Base-by-base conservation (phyloP, 2,797 vertebrate species). In the Enteromius unitaeniatus region DNA sequence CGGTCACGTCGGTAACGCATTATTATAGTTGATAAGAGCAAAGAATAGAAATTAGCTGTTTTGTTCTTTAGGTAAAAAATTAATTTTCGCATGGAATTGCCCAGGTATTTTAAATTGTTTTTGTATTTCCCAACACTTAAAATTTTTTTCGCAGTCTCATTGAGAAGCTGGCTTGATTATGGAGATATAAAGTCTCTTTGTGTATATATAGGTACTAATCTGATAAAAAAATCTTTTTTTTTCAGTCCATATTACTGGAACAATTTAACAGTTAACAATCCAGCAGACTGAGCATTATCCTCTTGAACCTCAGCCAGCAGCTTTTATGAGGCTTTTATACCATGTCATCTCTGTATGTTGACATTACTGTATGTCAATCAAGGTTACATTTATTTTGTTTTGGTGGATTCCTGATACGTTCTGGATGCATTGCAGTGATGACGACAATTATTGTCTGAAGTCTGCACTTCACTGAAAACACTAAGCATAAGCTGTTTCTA, bases 181-280 rank as follows among this genome's bases (percentile, higher is more conserved):
- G 7, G 2, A 42, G 3, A 28, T 14, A 37, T 84, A 17, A 31
- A 31, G 3, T 64, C 1, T 21, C 53, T 49, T 13, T 51, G 19
- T 51, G 10, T 42, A 45, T 21, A 23, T 21, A 23, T 62, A 26
- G 8, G 2, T 40, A 28, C 15, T 73, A 3, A 55, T 31, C 9
- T 58, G 49, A 51, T 58, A 3, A 51, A 42, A 45, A 78, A 23
- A 81, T 45, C 14, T 17, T 19, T 84, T 89, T 87, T 91, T 86
- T 92, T 76, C 34, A 84, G 21, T 31, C 8, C 74, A 87, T 45
- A 15, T 70, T 79, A 68, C 78, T 62, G 77, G 53, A 60, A 81
- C 6, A 5, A 11, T 34, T 83, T 4, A 26, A 2, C 15, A 11
- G 15, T 42, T 65, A 49, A 23, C 70, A 67, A n/a, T 60, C 49